Conservation (phyloP, 2,797 vertebrate species). For the Leuciscus waleckii region DNA sequence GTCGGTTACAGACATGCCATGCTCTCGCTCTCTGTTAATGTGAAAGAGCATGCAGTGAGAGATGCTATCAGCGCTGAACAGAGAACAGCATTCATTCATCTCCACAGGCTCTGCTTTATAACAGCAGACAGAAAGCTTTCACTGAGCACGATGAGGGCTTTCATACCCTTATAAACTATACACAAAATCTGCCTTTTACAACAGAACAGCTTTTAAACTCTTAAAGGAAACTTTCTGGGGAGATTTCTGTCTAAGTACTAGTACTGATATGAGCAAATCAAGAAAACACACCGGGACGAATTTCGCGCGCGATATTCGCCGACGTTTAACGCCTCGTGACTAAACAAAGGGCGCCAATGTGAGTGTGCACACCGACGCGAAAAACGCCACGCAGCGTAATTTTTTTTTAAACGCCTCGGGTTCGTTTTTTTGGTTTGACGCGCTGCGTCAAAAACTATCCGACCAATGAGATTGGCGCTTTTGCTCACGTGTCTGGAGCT, state of each 20-base stretch:
- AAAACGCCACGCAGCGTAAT: too few relatives aligned
- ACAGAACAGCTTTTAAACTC: constrained; percentile 18
- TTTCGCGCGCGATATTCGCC: too few relatives aligned
- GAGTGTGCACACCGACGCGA: too few relatives aligned
- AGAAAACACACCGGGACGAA: too few relatives aligned
- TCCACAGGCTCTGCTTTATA: constrained; percentile 37
- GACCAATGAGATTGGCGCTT: too few relatives aligned
- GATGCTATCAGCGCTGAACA: constrained; percentile 47
- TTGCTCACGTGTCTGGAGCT: too few relatives aligned
- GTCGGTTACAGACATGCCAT: background rate
- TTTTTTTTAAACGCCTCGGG: too few relatives aligned
- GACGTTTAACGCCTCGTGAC: too few relatives aligned
- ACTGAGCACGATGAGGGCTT: background rate
- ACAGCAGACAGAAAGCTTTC: constrained; percentile 12
- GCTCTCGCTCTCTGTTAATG: constrained; percentile 17
- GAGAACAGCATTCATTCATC: constrained; percentile 47
- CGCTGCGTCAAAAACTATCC: too few relatives aligned
- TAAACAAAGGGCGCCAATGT: too few relatives aligned
- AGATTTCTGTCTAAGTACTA: background rate
- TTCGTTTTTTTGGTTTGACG: too few relatives aligned
- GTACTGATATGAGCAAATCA: background rate
- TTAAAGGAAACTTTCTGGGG: background rate
- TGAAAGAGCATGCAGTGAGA: constrained; percentile 21
- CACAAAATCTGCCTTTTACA: constrained; percentile 20
- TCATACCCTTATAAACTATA: constrained; percentile 45